A percentile compares a stretch with the other conserved stretches of the same genome.
Conservation (phyloP, 2,797 vertebrate species). For the Neopelma chrysocephalum region DNA sequence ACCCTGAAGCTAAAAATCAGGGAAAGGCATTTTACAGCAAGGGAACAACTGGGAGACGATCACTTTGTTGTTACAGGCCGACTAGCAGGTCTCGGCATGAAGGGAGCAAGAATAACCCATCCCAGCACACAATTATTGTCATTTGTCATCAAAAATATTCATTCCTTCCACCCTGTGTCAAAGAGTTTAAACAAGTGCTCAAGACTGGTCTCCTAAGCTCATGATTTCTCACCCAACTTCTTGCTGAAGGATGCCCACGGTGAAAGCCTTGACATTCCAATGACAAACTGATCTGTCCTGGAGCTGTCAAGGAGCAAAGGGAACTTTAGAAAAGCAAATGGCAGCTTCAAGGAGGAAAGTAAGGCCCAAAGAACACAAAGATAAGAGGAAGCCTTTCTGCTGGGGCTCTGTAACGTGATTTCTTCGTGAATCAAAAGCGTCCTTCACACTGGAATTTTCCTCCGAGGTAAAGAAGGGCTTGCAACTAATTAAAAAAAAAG, state of each 20-base stretch:
- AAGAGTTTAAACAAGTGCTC: neutral
- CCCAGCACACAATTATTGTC: neutral
- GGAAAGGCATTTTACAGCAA: neutral
- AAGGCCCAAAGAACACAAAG: neutral
- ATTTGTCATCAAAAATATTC: neutral
- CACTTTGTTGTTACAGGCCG: neutral
- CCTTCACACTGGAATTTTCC: neutral
- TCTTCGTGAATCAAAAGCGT: neutral
- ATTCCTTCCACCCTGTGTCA: neutral
- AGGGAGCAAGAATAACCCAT: neutral
- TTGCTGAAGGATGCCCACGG: neutral
- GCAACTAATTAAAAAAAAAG: neutral
- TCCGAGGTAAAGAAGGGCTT: neutral
- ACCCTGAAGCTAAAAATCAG: neutral
- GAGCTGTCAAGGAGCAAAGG: neutral
- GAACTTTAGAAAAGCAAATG: neutral
- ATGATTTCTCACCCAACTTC: neutral
- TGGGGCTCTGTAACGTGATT: neutral
- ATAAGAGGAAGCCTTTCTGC: neutral
- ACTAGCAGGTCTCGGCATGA: neutral
- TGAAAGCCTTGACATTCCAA: neutral
- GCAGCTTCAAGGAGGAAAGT: neutral
- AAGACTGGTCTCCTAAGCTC: neutral
- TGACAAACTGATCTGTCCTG: neutral
- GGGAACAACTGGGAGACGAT: fast-evolving